phyloP scores from a whole-genome alignment of 2,113 vertebrate species.

The Mellivora capensis region DNA sequence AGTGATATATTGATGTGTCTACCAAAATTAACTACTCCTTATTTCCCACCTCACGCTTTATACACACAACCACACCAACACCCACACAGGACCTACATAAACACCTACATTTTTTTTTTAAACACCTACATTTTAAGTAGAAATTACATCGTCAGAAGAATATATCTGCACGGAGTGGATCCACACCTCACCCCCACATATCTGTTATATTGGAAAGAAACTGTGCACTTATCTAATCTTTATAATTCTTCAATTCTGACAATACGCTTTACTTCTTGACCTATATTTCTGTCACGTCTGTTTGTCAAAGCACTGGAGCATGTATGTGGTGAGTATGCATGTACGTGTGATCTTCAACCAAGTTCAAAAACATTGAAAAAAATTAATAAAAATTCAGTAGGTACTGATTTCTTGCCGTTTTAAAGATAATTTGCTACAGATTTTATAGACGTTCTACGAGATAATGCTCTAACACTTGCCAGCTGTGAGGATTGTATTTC shows the following conservation, averaged over 20 bases:
- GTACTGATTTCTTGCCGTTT: constrained; percentile 28
- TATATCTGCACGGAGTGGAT: background rate
- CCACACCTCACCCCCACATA: fast-evolving
- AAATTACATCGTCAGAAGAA: background rate
- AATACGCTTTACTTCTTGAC: background rate
- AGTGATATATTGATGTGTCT: background rate
- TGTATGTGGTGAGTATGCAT: background rate
- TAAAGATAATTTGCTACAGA: constrained; percentile 20
- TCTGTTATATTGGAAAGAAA: background rate
- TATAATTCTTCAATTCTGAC: background rate
- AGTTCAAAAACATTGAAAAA: background rate
- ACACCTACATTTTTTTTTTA: background rate
- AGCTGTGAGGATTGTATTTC: constrained; percentile 65
- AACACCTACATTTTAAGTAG: background rate
- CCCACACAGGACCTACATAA: background rate
- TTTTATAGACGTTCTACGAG: background rate
- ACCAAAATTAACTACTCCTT: background rate
- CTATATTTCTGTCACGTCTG: background rate
- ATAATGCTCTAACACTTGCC: constrained; percentile 45
- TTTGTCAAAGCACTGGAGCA: background rate
- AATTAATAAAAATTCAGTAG: constrained; percentile 3
- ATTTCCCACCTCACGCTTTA: background rate
- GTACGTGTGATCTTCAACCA: background rate
- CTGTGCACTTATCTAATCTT: background rate
- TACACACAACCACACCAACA: background rate